Evolutionary conservation across 2,888 invertebrate species (phyloP), one percentile per base, ranked within the genome.

Genomic region (Temnothorax unifasciatus): DNA sequence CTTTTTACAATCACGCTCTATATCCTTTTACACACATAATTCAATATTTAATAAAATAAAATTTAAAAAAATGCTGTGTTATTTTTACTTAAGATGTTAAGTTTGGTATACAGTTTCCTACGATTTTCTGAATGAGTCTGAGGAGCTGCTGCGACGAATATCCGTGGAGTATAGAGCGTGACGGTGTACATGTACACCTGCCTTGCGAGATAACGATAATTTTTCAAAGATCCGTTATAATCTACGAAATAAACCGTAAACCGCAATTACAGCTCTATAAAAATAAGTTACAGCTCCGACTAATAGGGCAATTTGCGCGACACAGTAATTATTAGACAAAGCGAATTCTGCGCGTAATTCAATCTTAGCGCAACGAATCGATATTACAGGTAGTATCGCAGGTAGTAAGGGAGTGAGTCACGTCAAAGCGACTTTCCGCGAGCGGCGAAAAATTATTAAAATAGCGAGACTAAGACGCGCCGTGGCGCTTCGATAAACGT

Each of bases 191-290:
- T 13, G 29, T 5, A 59, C 79, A 81, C 47, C 59, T 71, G 71
- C 18, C 59, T 54, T 13, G 34, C 25, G 29, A 54, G 66, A 71
- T 38, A 71, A 75, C 75, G 41, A 63, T 64, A 41, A 74, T 44
- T 82, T 75, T 75, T 82, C 75, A 41, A 47, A 82, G 79, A 71
- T 69, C 79, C 79, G 79, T 81, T 71, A 54, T 61, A 44, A 69
- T 79, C 63, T 69, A 54, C 69, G 11, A 63, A 71, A 21, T 44
- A 44, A 76, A 73, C 68, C 61, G 50, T 83, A 69, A 83, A 69
- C 52, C 59, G 47, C 64, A 41, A 81, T 81, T 84, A 81, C 57
- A 44, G 29, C 25, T 38, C 15, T 6, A 11, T n/a, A 69, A 77
- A 83, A 54, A 47, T 47, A 18, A 44, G 66, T 29, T n/a, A 34